Conservation (phyloP, 2,888 invertebrate species). For the Norana najaformis region DNA sequence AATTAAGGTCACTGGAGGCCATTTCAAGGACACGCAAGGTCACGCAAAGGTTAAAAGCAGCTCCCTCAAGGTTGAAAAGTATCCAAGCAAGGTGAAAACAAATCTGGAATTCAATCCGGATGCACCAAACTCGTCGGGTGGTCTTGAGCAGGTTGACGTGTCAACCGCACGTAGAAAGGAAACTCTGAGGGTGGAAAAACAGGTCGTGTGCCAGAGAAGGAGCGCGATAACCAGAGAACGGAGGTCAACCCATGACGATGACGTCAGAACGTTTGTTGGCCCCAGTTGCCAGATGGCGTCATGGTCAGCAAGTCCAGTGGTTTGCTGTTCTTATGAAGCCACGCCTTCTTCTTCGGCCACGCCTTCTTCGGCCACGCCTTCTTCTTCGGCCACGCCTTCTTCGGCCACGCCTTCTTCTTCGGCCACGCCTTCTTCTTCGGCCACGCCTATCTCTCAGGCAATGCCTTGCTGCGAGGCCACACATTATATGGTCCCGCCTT, state of each 20-base stretch:
- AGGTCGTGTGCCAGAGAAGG: neutral
- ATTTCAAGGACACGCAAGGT: neutral
- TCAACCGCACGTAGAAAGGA: neutral
- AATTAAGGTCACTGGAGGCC: neutral
- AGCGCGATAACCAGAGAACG: neutral
- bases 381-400: neutral
- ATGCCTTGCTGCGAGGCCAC: neutral
- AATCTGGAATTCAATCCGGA: neutral
- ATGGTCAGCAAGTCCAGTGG: neutral
- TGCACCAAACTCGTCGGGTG: neutral
- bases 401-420: neutral
- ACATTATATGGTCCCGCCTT: neutral
- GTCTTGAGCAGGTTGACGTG: neutral
- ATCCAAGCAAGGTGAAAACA: neutral
- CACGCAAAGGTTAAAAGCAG: neutral
- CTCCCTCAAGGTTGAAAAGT: neutral
- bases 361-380: neutral
- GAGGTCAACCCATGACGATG: neutral
- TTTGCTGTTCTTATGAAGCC: neutral
- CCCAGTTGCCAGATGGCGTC: neutral
- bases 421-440: neutral
- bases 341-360: neutral
- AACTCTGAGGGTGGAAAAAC: neutral
- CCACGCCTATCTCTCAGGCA: neutral
- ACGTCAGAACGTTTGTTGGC: neutral